Conservation (phyloP, 2,113 vertebrate genomes). For the Bos indicus region DNA sequence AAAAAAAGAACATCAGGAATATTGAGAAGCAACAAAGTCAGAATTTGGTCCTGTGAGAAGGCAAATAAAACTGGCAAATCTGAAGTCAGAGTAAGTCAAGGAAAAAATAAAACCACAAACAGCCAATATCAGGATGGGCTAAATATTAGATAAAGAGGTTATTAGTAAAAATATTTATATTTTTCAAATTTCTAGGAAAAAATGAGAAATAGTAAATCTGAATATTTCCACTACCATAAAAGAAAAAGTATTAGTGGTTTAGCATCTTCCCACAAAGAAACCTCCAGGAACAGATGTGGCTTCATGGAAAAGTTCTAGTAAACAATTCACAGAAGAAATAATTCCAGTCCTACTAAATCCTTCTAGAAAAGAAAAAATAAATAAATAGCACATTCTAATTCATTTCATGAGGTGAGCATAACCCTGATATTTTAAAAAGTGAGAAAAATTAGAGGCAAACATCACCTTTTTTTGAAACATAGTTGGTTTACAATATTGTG, state of each 20-base stretch:
- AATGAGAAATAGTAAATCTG: background rate
- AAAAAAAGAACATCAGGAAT: background rate
- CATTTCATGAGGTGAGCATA: background rate
- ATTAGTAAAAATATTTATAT: background rate
- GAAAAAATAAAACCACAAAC: background rate
- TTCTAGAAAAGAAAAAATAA: background rate
- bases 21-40: background rate
- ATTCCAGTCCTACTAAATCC: background rate
- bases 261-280: conserved; percentile 4
- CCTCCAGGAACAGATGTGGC: background rate
- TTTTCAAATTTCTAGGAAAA: background rate
- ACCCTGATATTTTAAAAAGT: background rate
- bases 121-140: background rate
- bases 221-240: background rate
- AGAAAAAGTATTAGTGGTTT: background rate
- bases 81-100: background rate
- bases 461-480: background rate
- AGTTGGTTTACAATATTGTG: background rate
- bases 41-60: background rate
- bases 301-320: background rate
- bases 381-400: background rate
- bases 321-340: background rate
- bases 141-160: background rate
- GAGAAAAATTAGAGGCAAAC: background rate
- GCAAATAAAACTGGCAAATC: background rate